Base-by-base conservation (phyloP, 2,113 vertebrate genomes). In the Phalacrocorax pelagicus region DNA sequence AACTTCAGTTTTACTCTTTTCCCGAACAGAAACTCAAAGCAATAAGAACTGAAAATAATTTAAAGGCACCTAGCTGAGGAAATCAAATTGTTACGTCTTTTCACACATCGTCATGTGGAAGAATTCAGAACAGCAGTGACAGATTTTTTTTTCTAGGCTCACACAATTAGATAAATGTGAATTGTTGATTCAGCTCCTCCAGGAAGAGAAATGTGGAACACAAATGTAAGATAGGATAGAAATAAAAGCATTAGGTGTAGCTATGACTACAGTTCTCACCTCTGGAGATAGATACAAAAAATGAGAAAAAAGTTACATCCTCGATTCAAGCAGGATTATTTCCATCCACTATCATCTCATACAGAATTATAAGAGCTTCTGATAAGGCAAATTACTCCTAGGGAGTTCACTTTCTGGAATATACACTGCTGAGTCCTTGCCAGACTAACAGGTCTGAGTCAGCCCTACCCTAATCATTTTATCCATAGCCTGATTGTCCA, bases 371-470 rank as follows among this genome's bases (percentile, higher is more conserved):
- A 91, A 92, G 96, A 94, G n/a, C 38, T 74, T 96, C 89, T 97
- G 96, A 96, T 97, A 97, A 96, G 95, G 94, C 74, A 92, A 90
- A 96, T 77, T 90, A 80, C 70, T 95, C 91, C 63, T 85, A 97
- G 97, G 95, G 96, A 97, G 96, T 97, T 97, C 94, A 95, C 96
- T 97, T 97, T 97, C 94, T 96, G 97, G 96, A 95, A 96, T 92
- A 96, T 51, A 88, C 65, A 90, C 89, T 94, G 66, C 91, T 87
- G 90, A 97, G 44, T 61, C 26, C 32, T 91, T 90, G 97, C 96
- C 97, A 96, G 81, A 96, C 81, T 95, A 97, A 92, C 94, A 96
- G 91, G 88, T 96, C 91, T 97, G 96, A 98, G 95, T 98, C 97
- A 98, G 96, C 86, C 94, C 59, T 94, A 93, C 85, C 89, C 94